These are phyloP conservation scores for Oryzias curvinotus DNA, from an alignment of 2,113 vertebrate genomes.

Conservation along the genomic window DNA sequence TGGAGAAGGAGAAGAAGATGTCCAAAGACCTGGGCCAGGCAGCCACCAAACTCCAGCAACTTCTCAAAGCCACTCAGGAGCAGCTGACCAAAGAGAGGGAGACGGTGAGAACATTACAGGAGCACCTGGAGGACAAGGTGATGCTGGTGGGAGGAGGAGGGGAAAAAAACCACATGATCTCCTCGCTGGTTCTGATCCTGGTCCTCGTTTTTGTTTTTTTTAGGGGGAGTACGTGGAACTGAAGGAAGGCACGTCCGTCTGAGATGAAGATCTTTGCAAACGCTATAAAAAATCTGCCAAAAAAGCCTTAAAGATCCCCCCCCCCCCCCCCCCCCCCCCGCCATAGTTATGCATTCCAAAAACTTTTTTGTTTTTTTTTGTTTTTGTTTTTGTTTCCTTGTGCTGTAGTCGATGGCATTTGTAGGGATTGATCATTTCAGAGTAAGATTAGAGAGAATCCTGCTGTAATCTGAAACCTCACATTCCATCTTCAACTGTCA, in stretches of 20 bases:
- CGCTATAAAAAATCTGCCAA: constrained; percentile 70
- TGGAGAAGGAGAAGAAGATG: constrained; percentile 92
- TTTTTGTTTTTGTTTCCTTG: constrained; percentile 59
- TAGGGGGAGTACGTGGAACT: constrained; percentile 68
- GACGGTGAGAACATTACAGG: constrained; percentile 82
- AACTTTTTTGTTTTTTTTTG: too few species aligned
- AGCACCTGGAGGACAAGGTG: constrained; percentile 82
- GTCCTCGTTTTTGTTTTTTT: constrained; percentile 35
- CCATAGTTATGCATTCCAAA: constrained; percentile 78
- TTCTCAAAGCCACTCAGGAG: constrained; percentile 87
- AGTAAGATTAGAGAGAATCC: constrained; percentile 44
- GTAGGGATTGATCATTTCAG: constrained; percentile 65
- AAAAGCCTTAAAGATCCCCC: constrained; percentile 77
- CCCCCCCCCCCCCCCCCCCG: constrained; percentile 60
- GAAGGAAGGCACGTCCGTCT: constrained; percentile 81
- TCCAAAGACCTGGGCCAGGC: constrained; percentile 88
- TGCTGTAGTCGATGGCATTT: constrained; percentile 73
- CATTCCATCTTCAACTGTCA: constrained; percentile 74
- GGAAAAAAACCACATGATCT: background rate
- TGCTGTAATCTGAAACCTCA: constrained; percentile 58
- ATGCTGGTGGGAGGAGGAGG: background rate
- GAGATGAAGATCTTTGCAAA: constrained; percentile 42
- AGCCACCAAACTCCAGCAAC: constrained; percentile 90
- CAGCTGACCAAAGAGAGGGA: constrained; percentile 88
- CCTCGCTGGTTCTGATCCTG: background rate